Evolutionary conservation across 2,888 invertebrate genomes (phyloP), one percentile per base, ranked within the genome.

Genomic region (Phyto melanocephala): DNA sequence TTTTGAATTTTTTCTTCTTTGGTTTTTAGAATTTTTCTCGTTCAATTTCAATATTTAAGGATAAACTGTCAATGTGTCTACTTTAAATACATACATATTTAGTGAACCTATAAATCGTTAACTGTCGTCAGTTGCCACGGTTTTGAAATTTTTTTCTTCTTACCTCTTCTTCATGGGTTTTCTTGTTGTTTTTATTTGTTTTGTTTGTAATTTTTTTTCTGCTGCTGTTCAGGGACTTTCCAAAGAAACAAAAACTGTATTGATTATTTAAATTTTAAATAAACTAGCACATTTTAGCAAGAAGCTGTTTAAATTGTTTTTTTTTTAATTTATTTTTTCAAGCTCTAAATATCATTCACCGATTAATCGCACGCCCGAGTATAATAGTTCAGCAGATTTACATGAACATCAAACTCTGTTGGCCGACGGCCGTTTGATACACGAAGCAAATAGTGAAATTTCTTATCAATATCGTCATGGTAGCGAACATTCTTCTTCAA

Each of bases 401-500:
- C 87, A 87, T 62, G 89, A 90, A 37, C 89, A 88, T 35, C 87
- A 87, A 50, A 85, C 84, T 15, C 42, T 84, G n/a, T 22, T 81
- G 62, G 72, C 85, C 74, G 88, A 88, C 67, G 86, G 87, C 0
- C 86, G 89, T 8, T 74, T 88, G 74, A 80, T 87, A 65, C 89
- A 88, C 71, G 89, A 88, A 37, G 68, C 67, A 20, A 83, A 76
- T 45, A 72, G 79, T 60, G 83, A 80, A 45, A 82, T 80, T 42
- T 58, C 87, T 65, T 88, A 89, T 83, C 88, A 87, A 68, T 87
- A 88, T 83, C 85, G 87, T 47, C 89, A 89, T 78, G 89, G 87
- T 60, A 90, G 89, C 70, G 89, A 89, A 76, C 89, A 89, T 80
- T 90, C 89, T 62, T 88, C 89, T 63, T 87, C 90, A 72, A 88